Evolutionary conservation across 1,140 invertebrate genomes (phyloP).

Genomic region (Phymastichus coffea): DNA sequence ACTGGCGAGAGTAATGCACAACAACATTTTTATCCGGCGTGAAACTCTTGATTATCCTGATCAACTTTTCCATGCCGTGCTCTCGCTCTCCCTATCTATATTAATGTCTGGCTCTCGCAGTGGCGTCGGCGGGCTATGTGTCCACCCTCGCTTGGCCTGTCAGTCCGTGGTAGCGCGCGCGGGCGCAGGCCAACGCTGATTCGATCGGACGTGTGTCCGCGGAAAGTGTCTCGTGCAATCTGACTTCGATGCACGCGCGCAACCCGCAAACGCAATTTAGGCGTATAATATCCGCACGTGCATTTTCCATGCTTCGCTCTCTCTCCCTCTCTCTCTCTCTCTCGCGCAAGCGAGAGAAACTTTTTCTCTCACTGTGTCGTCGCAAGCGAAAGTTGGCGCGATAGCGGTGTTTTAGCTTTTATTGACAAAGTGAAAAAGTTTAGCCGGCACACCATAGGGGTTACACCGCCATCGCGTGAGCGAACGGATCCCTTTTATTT

Average conservation of each 20-base stretch:
- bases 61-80: too few relatives aligned
- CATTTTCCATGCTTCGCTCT: slow-evolving; percentile 28
- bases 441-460: not conserved
- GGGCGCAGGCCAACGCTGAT: slow-evolving; percentile 18
- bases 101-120: too few relatives aligned
- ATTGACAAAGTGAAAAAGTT: slow-evolving; percentile 29
- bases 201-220: slow-evolving; percentile 17
- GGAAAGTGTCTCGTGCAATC: slow-evolving; percentile 25
- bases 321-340: not conserved
- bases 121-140: too few relatives aligned
- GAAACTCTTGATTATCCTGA: too few relatives aligned
- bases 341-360: not conserved
- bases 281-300: slow-evolving; percentile 19
- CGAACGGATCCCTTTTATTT: slow-evolving; percentile 3
- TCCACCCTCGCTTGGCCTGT: too few relatives aligned
- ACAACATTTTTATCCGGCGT: too few relatives aligned
- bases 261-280: slow-evolving; percentile 27
- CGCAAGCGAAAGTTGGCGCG: not conserved
- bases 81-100: too few relatives aligned
- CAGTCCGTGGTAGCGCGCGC: too few relatives aligned
- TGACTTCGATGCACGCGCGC: slow-evolving; percentile 18
- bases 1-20: too few relatives aligned
- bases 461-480: too few relatives aligned
- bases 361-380: too few relatives aligned
- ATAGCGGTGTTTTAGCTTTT: slow-evolving; percentile 21